phyloP scores from a whole-genome alignment of 2,113 vertebrate species.

The Lophura nycthemera region DNA sequence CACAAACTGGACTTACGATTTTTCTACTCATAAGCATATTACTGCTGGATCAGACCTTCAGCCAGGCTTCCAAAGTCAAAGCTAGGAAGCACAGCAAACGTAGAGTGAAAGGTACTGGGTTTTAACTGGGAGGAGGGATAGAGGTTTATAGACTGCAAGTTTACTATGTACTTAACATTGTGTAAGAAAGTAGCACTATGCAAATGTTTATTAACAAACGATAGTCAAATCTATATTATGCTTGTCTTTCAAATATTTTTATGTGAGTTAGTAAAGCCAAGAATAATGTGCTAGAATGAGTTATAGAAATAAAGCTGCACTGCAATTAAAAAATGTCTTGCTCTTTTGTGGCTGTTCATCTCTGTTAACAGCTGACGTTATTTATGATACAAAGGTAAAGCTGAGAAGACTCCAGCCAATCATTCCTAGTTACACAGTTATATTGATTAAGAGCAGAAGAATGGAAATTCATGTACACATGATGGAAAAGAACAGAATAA shows the following conservation, averaged over 20 bases:
- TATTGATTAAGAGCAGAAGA: background rate
- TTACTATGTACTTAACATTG: background rate
- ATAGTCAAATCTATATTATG: background rate
- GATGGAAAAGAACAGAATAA: background rate
- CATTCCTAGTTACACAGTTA: background rate
- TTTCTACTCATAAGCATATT: constrained; percentile 76
- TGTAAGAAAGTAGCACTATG: background rate
- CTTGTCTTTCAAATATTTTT: background rate
- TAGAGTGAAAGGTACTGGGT: constrained; percentile 81
- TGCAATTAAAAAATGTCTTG: background rate
- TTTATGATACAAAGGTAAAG: background rate
- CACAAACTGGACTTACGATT: constrained; percentile 67
- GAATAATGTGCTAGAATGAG: background rate
- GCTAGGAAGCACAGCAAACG: constrained; percentile 81
- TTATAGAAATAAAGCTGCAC: background rate
- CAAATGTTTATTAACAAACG: background rate
- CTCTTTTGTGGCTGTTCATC: background rate
- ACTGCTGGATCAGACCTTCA: constrained; percentile 76
- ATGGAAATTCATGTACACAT: background rate
- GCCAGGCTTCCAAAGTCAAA: constrained; percentile 72
- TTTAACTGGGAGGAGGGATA: background rate
- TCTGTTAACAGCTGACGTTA: background rate
- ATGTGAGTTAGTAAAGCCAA: background rate
- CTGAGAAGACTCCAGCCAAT: background rate
- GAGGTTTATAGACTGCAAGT: background rate